phyloP scores from a whole-genome alignment of 1,140 invertebrate species.

The Drosophila tristis region DNA sequence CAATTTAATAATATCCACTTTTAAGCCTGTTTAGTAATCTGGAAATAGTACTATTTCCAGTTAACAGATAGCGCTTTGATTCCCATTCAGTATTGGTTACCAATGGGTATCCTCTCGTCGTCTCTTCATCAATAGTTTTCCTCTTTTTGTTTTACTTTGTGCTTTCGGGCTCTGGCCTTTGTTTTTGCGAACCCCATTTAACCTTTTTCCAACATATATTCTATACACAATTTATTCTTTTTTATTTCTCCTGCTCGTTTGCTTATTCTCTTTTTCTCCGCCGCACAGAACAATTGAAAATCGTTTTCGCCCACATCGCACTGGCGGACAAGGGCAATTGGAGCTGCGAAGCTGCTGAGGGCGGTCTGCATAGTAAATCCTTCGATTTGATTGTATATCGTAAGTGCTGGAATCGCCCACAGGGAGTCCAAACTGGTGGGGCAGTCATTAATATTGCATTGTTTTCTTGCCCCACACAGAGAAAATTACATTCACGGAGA shows the following conservation, averaged over 20 bases:
- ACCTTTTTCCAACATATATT: slow-evolving; percentile 35
- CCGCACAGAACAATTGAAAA: slow-evolving; percentile 74
- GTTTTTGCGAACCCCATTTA: slow-evolving; percentile 42
- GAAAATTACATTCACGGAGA: slow-evolving; percentile 85
- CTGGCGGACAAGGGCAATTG: slow-evolving; percentile 84
- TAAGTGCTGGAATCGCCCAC: slow-evolving; percentile 64
- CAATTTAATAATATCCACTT: no score
- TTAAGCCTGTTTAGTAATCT: no score
- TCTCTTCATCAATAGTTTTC: neutral
- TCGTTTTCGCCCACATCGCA: slow-evolving; percentile 83
- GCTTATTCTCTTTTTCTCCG: slow-evolving; percentile 25
- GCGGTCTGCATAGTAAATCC: slow-evolving; percentile 73
- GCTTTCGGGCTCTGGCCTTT: slow-evolving; percentile 31
- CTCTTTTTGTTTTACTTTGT: neutral
- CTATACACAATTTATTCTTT: slow-evolving; percentile 45
- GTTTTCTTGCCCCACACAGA: slow-evolving; percentile 67
- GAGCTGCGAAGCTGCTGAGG: slow-evolving; percentile 72
- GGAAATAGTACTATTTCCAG: no score
- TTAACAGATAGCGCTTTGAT: no score
- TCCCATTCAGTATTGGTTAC: neutral
- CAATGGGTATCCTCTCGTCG: neutral
- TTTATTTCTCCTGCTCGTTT: slow-evolving; percentile 26
- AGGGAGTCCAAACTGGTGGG: slow-evolving; percentile 11
- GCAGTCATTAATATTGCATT: slow-evolving; percentile 75
- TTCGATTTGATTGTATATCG: slow-evolving; percentile 84